These are phyloP conservation scores for Orthosia gothica DNA, from an alignment of 2,888 invertebrate genomes.

Conservation along the genomic window DNA sequence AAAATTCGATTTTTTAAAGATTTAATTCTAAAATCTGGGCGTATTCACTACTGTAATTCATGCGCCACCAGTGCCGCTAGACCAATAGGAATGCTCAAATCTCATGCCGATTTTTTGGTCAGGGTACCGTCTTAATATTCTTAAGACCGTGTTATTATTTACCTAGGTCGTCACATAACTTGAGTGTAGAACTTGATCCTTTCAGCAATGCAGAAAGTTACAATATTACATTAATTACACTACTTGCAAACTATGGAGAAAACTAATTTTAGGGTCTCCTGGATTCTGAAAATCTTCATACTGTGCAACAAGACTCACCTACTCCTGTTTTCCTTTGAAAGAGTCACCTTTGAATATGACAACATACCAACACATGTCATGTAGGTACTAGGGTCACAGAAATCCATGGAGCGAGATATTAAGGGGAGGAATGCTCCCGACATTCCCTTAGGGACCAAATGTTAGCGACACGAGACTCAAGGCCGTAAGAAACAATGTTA, in stretches of 20 bases:
- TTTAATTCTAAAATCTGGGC: too few relatives aligned
- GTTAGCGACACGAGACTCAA: constrained; percentile 56
- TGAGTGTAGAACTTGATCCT: neutral
- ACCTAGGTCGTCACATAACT: neutral
- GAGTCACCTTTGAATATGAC: constrained; percentile 56
- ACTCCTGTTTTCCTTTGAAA: constrained; percentile 39
- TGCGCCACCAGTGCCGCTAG: too few relatives aligned
- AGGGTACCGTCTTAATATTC: too few relatives aligned
- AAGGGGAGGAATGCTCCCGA: constrained; percentile 56
- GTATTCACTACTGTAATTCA: too few relatives aligned
- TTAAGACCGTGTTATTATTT: too few relatives aligned
- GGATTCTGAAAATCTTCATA: neutral
- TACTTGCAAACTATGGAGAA: neutral
- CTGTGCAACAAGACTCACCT: constrained; percentile 9
- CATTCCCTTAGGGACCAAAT: constrained; percentile 54
- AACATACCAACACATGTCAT: constrained; percentile 49
- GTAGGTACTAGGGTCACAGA: constrained; percentile 43
- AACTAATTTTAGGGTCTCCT: neutral
- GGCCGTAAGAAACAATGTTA: constrained; percentile 65
- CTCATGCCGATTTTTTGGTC: too few relatives aligned
- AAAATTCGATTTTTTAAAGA: too few relatives aligned
- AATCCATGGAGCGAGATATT: constrained; percentile 64
- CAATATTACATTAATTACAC: neutral
- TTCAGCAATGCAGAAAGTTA: constrained; percentile 1
- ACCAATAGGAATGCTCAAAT: too few relatives aligned